phyloP scores from a whole-genome alignment of 2,797 vertebrate species.

The Sciaenops ocellatus region DNA sequence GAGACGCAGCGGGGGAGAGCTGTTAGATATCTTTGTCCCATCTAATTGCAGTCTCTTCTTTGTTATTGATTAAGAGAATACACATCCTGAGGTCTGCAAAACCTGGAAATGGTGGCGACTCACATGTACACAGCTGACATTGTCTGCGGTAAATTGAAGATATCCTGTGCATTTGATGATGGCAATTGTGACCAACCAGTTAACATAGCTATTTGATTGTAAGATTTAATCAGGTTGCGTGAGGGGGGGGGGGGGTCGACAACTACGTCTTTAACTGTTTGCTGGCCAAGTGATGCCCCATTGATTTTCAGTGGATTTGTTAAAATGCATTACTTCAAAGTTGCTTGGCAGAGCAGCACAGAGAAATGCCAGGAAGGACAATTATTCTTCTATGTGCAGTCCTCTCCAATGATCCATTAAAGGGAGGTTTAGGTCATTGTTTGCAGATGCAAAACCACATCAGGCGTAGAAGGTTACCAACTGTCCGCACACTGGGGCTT shows the following conservation, averaged over 20 bases:
- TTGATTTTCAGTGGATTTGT: constrained; percentile 68
- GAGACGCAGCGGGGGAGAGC: constrained; percentile 13
- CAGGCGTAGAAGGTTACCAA: constrained; percentile 46
- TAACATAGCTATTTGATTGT: constrained; percentile 55
- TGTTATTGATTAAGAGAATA: constrained; percentile 71
- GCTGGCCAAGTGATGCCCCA: constrained; percentile 41
- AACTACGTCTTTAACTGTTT: constrained; percentile 56
- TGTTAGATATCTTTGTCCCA: constrained; percentile 56
- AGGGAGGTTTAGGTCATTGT: constrained; percentile 64
- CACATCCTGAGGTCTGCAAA: constrained; percentile 62
- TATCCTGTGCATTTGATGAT: constrained; percentile 74
- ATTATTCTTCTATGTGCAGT: constrained; percentile 57
- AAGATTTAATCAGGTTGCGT: constrained; percentile 65
- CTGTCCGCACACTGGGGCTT: constrained; percentile 41
- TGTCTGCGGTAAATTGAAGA: constrained; percentile 68
- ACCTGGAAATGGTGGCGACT: constrained; percentile 69
- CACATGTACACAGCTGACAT: constrained; percentile 69
- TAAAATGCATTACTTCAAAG: constrained; percentile 62
- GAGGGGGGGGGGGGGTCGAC: neutral
- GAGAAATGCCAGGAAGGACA: constrained; percentile 54
- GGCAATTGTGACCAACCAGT: constrained; percentile 51
- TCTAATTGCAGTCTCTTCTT: constrained; percentile 55
- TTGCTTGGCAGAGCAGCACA: constrained; percentile 53
- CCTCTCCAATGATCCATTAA: constrained; percentile 64
- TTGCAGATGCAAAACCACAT: constrained; percentile 70